phyloP scores from a whole-genome alignment of 2,797 vertebrate species.

The Novumbra hubbsi region DNA sequence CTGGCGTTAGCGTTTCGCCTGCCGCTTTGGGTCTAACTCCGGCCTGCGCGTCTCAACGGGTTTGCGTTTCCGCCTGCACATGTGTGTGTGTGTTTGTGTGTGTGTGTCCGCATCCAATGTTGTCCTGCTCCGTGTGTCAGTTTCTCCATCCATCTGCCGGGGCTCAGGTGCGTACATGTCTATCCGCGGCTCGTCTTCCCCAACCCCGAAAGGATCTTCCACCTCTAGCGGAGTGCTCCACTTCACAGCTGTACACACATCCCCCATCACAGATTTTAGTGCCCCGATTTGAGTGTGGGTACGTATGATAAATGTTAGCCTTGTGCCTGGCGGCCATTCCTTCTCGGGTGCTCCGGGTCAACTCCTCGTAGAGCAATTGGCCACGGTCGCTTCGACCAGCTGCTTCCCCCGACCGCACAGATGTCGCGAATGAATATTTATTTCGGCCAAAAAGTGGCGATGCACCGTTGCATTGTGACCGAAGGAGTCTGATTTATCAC shows the following conservation, averaged over 20 bases:
- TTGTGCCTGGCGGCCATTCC: conserved; percentile 56
- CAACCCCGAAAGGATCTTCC: background rate
- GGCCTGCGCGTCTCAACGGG: background rate
- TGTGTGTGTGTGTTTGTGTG: background rate
- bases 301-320: conserved; percentile 61
- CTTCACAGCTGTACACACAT: background rate
- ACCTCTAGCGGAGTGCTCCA: background rate
- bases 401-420: conserved; percentile 57
- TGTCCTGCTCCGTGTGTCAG: background rate
- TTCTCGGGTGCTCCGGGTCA: conserved; percentile 60
- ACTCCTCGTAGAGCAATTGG: conserved; percentile 61
- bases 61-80: background rate
- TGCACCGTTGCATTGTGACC: background rate
- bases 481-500: conserved; percentile 1
- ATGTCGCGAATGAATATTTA: conserved; percentile 27
- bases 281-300: conserved; percentile 56
- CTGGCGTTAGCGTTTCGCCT: too few relatives aligned
- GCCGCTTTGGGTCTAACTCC: too few relatives aligned
- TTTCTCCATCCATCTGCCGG: background rate
- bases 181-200: background rate
- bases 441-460: background rate
- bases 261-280: conserved; percentile 46
- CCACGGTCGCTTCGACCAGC: conserved; percentile 55
- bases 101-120: background rate
- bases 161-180: background rate